phyloP scores from a whole-genome alignment of 2,113 vertebrate species.

The Takifugu flavidus region DNA sequence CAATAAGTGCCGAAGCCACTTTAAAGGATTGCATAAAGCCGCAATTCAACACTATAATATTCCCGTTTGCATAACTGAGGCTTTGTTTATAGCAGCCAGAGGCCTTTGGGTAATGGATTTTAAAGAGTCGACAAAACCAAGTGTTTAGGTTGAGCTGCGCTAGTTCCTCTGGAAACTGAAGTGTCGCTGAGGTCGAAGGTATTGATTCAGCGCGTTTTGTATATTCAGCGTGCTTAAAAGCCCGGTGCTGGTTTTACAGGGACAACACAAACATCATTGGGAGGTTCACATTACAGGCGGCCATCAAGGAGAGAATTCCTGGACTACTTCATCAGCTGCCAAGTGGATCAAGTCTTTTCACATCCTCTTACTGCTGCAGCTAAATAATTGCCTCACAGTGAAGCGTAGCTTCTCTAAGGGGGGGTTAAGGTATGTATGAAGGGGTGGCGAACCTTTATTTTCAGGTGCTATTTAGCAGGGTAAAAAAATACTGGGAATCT shows the following conservation, averaged over 20 bases:
- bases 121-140: neutral
- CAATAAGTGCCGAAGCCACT: slow-evolving; percentile 7
- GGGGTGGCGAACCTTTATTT: too few species aligned
- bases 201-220: neutral
- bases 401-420: neutral
- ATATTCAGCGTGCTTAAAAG: neutral
- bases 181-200: neutral
- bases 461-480: too few species aligned
- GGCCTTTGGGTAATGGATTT: neutral
- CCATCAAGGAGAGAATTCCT: neutral
- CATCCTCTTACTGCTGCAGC: too few species aligned
- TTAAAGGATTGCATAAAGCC: slow-evolving; percentile 4
- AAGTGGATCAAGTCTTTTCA: neutral
- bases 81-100: neutral
- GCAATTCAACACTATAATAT: slow-evolving; percentile 8
- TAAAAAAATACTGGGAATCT: too few species aligned
- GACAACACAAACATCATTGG: neutral
- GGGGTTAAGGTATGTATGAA: neutral
- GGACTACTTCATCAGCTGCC: slow-evolving; percentile 11
- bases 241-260: neutral
- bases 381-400: neutral
- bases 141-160: neutral
- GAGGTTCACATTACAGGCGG: neutral
- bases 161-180: neutral
- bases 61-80: slow-evolving; percentile 1